These are phyloP conservation scores for Neosilurus mollespiculum DNA, from an alignment of 2,797 vertebrate species.

Conservation along the genomic window DNA sequence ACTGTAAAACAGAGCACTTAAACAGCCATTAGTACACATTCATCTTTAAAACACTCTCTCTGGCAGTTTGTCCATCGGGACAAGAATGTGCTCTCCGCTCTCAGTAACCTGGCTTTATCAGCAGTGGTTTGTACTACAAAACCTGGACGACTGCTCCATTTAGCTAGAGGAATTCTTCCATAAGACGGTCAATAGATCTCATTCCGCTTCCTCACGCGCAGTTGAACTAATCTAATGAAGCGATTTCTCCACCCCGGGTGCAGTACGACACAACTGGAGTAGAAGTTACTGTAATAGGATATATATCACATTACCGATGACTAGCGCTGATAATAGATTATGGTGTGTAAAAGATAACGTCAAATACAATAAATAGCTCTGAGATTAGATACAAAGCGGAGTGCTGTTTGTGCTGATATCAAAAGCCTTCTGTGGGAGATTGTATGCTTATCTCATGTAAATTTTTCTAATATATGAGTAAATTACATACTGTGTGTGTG, in stretches of 20 bases:
- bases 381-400: neutral
- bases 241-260: neutral
- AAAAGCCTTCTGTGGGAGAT: neutral
- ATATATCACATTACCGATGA: slow-evolving; percentile 7
- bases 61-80: neutral
- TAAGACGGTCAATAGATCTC: slow-evolving; percentile 11
- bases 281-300: slow-evolving; percentile 28
- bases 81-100: neutral
- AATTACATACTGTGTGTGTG: no score
- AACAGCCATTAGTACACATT: slow-evolving; percentile 11
- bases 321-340: neutral
- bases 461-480: neutral
- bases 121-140: neutral
- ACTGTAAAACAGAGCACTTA: neutral
- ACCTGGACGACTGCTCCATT: slow-evolving; percentile 5
- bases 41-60: neutral
- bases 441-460: neutral
- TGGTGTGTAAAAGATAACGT: slow-evolving; percentile 16
- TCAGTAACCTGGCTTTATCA: neutral
- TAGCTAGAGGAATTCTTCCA: slow-evolving; percentile 13
- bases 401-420: neutral
- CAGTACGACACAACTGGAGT: slow-evolving; percentile 4
- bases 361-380: neutral
- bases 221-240: slow-evolving; percentile 8
- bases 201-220: slow-evolving; percentile 15